Evolutionary conservation across 2,888 invertebrate genomes (phyloP).

Genomic region (Brachyptera risi): DNA sequence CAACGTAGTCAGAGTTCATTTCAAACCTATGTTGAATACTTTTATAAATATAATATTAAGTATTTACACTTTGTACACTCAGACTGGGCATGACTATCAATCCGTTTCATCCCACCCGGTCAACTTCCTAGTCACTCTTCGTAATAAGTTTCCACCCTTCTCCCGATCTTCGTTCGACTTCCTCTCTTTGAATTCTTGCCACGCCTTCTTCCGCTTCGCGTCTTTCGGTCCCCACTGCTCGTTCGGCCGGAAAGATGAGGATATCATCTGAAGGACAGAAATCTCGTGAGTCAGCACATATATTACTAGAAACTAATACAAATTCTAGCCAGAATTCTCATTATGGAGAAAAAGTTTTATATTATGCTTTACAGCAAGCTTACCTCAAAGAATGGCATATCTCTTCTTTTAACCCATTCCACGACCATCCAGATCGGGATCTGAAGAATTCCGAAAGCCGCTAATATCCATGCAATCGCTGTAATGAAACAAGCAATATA

Average conservation of each 20-base stretch:
- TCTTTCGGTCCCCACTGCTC: conserved; percentile 45
- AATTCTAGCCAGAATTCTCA: too few relatives aligned
- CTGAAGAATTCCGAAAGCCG: conserved; percentile 50
- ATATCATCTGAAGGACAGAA: conserved; percentile 39
- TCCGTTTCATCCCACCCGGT: not conserved
- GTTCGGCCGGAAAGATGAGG: conserved; percentile 40
- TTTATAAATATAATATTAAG: too few relatives aligned
- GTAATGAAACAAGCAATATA: too few relatives aligned
- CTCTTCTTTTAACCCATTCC: not conserved
- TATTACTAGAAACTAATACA: too few relatives aligned
- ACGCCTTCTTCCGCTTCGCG: conserved; percentile 40
- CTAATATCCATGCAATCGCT: conserved; percentile 52
- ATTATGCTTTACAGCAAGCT: not conserved
- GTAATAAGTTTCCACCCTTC: not conserved
- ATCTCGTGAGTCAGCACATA: too few relatives aligned
- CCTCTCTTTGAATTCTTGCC: conserved; percentile 42
- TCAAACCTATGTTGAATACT: too few relatives aligned
- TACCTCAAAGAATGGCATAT: not conserved
- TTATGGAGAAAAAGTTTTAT: too few relatives aligned
- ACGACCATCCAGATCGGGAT: conserved; percentile 49
- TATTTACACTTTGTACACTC: too few relatives aligned
- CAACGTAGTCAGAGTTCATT: too few relatives aligned
- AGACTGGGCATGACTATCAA: too few relatives aligned
- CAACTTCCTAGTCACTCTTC: not conserved
- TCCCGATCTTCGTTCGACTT: conserved; percentile 31